Base-by-base conservation (phyloP, 2,888 invertebrate genomes). In the Eupelmus urozonus region DNA sequence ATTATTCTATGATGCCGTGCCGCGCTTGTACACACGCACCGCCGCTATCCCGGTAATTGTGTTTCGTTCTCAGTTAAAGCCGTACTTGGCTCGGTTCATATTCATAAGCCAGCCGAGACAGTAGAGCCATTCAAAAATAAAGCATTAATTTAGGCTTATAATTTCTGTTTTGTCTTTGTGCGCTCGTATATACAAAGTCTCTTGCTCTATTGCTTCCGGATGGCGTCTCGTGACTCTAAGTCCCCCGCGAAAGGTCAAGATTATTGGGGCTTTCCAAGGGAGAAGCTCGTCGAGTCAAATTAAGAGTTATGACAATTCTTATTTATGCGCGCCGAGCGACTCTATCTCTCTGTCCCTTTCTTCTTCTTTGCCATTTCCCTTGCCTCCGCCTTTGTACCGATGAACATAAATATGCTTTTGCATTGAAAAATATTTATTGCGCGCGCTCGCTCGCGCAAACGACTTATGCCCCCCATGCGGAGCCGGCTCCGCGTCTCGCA, bases 1-100 rank as follows among this genome's bases (percentile, higher is more conserved):
- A 79, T 79, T 79, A 76, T 76, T 72, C 79, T n/a, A 27, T 49
- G 78, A 67, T 66, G 45, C 67, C 51, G 34, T 27, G 45, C 16
- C 25, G 9, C 16, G 18, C 0, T 16, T 27, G 11, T 49, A 65
- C n/a, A n/a, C n/a, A 18, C 27, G 7, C 27, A 23, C 49, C 25
- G 40, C 20, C 20, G 4, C 20, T 63, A 25, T 40, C 45, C 45
- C 13, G 63, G 76, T 76, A 76, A 70, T 76, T 76, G 76, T 76
- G 55, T 76, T 76, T 63, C 40, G 63, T 76, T 65, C 57, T 27
- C 62, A 62, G 51, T 67, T 69, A 27, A 7, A 57, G 45, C 57
- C 25, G 73, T 66, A 59, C 66, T 51, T 53, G 27, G 40, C 18
- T n/a, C n/a, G 42, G 55, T 62, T 76, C 72, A 66, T 72, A 77